Conservation (phyloP, 2,113 vertebrate species). For the Esox niger region DNA sequence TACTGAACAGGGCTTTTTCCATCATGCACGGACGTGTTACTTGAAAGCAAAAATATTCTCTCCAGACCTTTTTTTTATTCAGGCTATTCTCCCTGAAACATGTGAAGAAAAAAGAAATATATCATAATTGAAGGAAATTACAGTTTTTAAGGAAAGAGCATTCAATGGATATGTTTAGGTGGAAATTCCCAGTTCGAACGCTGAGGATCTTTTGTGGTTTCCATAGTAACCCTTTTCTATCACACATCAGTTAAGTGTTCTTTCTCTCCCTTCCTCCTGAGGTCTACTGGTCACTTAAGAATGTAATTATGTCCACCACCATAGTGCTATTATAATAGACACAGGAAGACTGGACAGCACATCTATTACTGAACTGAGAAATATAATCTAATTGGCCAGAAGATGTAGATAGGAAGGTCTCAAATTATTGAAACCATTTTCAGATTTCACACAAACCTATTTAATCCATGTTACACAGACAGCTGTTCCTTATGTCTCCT, state of each 20-base stretch:
- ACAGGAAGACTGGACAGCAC: too few species aligned
- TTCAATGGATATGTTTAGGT: constrained; percentile 33
- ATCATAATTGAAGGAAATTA: background rate
- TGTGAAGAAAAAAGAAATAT: too few species aligned
- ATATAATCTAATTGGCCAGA: too few species aligned
- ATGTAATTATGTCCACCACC: constrained; percentile 38
- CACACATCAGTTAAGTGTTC: constrained; percentile 48
- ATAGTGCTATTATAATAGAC: background rate
- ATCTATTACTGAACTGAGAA: too few species aligned
- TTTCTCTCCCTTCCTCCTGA: constrained; percentile 44
- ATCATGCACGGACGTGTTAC: background rate
- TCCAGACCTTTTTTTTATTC: too few species aligned
- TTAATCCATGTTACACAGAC: background rate
- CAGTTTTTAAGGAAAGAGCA: constrained; percentile 10
- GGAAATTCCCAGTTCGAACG: constrained; percentile 44
- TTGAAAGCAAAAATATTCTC: background rate
- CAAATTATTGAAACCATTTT: background rate
- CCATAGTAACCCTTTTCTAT: constrained; percentile 72
- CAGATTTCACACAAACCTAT: background rate
- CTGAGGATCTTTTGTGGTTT: constrained; percentile 63
- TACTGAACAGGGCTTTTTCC: background rate
- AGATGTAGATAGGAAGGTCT: too few species aligned
- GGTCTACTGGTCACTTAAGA: constrained; percentile 56
- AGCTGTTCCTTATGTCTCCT: background rate
- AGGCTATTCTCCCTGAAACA: background rate